Evolutionary conservation across 2,113 vertebrate species (phyloP).

Genomic region (Collichthys lucidus): DNA sequence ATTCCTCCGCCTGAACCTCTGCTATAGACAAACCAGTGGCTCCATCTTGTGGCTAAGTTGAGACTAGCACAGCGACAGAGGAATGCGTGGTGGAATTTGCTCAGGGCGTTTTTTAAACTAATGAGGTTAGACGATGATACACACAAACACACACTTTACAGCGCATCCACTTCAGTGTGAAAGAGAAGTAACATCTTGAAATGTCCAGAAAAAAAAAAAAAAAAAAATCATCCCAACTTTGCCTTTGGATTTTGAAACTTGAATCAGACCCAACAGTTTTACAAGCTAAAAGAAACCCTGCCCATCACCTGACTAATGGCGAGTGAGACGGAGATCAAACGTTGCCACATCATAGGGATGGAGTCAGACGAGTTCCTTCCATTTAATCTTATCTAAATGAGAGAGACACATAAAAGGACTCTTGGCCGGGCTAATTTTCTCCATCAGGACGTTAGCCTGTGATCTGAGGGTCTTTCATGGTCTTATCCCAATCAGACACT

Average conservation of each 20-base stretch:
- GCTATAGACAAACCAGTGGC: conserved; percentile 56
- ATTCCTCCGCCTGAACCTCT: conserved; percentile 16
- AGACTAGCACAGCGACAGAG: conserved; percentile 9
- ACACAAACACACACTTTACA: neutral
- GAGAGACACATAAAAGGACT: conserved; percentile 77
- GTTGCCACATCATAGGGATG: conserved; percentile 65
- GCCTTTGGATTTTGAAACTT: conserved; percentile 16
- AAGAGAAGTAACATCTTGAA: conserved; percentile 1
- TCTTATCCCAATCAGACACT: conserved; percentile 71
- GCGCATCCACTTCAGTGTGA: neutral
- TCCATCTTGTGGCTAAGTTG: conserved; percentile 76
- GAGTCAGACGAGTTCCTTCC: conserved; percentile 60
- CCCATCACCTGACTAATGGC: conserved; percentile 70
- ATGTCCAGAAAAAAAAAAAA: neutral
- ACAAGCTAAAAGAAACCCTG: conserved; percentile 32
- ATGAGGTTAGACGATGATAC: conserved; percentile 6
- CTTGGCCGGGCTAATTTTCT: conserved; percentile 73
- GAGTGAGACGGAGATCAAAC: conserved; percentile 74
- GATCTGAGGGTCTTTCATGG: conserved; percentile 79
- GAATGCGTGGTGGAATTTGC: conserved; percentile 5
- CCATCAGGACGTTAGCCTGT: conserved; percentile 74
- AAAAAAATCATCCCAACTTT: conserved; percentile 5
- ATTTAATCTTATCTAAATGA: conserved; percentile 82
- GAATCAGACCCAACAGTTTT: conserved; percentile 26
- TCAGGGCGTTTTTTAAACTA: conserved; percentile 14